Conservation (phyloP, 2,797 vertebrate species). For the Psittacula derbiana region DNA sequence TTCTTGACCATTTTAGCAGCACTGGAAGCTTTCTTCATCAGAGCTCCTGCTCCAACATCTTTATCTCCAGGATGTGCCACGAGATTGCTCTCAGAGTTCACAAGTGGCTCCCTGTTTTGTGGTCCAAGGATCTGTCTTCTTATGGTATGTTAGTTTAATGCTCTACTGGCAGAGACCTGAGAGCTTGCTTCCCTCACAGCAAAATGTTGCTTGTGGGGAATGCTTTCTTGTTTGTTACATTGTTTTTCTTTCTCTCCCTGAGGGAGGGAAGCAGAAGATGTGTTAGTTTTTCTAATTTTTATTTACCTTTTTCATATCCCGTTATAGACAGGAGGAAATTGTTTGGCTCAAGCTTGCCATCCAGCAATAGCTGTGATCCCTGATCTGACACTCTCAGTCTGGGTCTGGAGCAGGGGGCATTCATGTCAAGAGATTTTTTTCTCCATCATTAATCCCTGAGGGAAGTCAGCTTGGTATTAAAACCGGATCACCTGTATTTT, state of each 20-base stretch:
- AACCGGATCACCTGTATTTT: conserved; percentile 42
- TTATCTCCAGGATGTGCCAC: not conserved
- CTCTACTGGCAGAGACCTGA: not conserved
- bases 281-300: conserved; percentile 34
- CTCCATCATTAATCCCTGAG: conserved; percentile 47
- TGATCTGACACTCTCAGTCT: not conserved
- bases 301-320: conserved; percentile 18
- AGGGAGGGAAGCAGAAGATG: conserved; percentile 3
- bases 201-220: not conserved
- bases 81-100: not conserved
- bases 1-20: not conserved
- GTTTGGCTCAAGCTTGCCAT: conserved; percentile 5
- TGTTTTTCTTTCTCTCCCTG: not conserved
- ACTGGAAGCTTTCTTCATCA: not conserved
- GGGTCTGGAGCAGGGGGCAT: not conserved
- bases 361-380: not conserved
- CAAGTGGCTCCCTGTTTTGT: not conserved
- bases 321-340: not conserved
- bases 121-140: not conserved
- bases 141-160: not conserved
- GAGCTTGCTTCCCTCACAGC: not conserved
- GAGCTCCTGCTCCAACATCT: not conserved
- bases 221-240: not conserved
- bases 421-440: conserved; percentile 9
- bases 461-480: conserved; percentile 43